Evolutionary conservation across 2,888 invertebrate genomes (phyloP).

Genomic region (Diogma glabrata): DNA sequence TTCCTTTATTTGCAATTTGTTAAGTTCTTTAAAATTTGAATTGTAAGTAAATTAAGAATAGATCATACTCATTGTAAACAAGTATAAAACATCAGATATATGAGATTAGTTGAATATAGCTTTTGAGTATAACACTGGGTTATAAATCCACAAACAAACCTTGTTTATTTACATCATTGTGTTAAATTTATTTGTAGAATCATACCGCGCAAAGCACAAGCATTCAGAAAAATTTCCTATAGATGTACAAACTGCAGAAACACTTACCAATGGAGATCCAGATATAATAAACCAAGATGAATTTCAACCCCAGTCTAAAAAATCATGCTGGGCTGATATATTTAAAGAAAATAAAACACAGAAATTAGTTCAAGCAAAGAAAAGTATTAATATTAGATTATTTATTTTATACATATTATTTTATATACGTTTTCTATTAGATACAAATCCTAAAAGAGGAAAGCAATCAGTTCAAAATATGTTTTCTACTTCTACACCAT

Average conservation of each 20-base stretch:
- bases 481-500: too few species aligned
- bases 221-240: constrained; percentile 70
- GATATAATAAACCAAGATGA: constrained; percentile 53
- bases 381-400: too few species aligned
- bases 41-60: too few species aligned
- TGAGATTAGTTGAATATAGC: background rate
- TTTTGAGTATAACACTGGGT: background rate
- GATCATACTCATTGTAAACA: too few species aligned
- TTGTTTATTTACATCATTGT: too few species aligned
- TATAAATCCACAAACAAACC: too few species aligned
- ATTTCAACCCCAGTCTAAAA: constrained; percentile 39
- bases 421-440: too few species aligned
- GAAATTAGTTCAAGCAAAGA: constrained; percentile 8
- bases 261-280: constrained; percentile 55
- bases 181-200: constrained; percentile 39
- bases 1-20: background rate
- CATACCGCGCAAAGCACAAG: constrained; percentile 49
- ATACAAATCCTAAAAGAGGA: too few species aligned
- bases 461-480: too few species aligned
- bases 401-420: too few species aligned
- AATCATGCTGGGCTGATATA: constrained; percentile 34
- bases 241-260: constrained; percentile 64
- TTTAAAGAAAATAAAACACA: constrained; percentile 33
- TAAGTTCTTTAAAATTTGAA: constrained; percentile 5
- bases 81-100: too few species aligned